These are phyloP conservation scores for Prochilodus magdalenae DNA, from an alignment of 2,113 vertebrate genomes.

Conservation along the genomic window DNA sequence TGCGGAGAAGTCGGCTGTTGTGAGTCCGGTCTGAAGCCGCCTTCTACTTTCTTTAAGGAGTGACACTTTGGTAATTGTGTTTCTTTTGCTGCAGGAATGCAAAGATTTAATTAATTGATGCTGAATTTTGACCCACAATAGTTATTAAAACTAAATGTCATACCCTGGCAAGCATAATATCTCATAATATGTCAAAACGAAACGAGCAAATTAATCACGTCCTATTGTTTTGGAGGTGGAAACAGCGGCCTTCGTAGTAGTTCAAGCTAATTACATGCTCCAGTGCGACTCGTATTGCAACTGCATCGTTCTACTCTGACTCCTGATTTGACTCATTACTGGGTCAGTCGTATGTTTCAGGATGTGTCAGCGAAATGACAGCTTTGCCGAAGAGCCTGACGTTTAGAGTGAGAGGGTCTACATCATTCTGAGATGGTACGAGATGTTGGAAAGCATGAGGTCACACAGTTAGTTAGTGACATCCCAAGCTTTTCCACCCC, in stretches of 20 bases:
- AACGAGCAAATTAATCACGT: constrained; percentile 61
- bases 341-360: not conserved
- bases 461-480: too few relatives aligned
- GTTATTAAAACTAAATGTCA: constrained; percentile 64
- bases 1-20: not conserved
- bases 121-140: constrained; percentile 60
- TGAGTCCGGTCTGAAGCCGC: not conserved
- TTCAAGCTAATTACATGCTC: constrained; percentile 34
- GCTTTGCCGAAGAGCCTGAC: not conserved
- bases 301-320: not conserved
- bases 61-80: constrained; percentile 35
- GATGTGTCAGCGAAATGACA: not conserved
- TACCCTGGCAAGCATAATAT: constrained; percentile 55
- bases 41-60: not conserved
- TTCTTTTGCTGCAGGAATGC: constrained; percentile 24
- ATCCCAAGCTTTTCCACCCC: too few relatives aligned
- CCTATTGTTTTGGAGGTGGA: constrained; percentile 35
- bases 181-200: constrained; percentile 49
- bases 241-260: not conserved
- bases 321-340: not conserved
- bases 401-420: not conserved
- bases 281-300: not conserved
- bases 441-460: too few relatives aligned
- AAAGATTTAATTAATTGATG: constrained; percentile 55
- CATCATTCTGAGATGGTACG: too few relatives aligned